These are phyloP conservation scores for Synergus umbraculus DNA, from an alignment of 2,888 invertebrate genomes.

Conservation along the genomic window DNA sequence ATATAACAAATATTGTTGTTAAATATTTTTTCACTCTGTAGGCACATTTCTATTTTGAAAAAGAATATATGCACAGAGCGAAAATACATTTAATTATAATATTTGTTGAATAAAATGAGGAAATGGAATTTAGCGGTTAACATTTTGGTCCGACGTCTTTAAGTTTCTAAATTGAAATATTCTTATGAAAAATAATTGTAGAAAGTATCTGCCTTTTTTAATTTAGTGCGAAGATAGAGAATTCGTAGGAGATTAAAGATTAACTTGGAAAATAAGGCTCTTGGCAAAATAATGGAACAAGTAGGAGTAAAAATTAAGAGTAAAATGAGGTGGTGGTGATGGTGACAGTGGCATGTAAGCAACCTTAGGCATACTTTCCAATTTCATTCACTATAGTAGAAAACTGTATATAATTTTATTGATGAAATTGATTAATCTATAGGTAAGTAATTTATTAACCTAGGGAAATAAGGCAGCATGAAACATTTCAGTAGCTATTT, in stretches of 20 bases:
- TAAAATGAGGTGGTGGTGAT: constrained; percentile 65
- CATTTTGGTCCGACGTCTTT: too few relatives aligned
- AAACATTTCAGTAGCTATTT: constrained; percentile 57
- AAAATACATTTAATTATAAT: too few relatives aligned
- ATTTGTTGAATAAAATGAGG: too few relatives aligned
- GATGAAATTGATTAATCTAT: constrained; percentile 52
- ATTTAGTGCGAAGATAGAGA: not conserved
- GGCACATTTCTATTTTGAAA: too few relatives aligned
- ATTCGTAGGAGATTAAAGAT: not conserved
- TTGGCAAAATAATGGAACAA: constrained; percentile 19
- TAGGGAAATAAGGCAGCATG: constrained; percentile 61
- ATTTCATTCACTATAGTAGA: constrained; percentile 53
- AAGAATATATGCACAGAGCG: too few relatives aligned
- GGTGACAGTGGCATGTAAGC: constrained; percentile 71
- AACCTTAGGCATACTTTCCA: constrained; percentile 59
- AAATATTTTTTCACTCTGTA: too few relatives aligned
- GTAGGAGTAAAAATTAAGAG: not conserved
- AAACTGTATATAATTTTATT: constrained; percentile 52
- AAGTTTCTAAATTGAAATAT: not conserved
- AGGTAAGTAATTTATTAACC: constrained; percentile 66
- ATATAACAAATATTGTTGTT: too few relatives aligned
- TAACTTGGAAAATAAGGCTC: constrained; percentile 27
- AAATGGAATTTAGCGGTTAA: too few relatives aligned
- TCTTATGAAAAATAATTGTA: not conserved
- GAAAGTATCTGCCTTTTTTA: not conserved